Evolutionary conservation across 2,113 vertebrate species (phyloP).

Genomic region (Ciconia boyciana): DNA sequence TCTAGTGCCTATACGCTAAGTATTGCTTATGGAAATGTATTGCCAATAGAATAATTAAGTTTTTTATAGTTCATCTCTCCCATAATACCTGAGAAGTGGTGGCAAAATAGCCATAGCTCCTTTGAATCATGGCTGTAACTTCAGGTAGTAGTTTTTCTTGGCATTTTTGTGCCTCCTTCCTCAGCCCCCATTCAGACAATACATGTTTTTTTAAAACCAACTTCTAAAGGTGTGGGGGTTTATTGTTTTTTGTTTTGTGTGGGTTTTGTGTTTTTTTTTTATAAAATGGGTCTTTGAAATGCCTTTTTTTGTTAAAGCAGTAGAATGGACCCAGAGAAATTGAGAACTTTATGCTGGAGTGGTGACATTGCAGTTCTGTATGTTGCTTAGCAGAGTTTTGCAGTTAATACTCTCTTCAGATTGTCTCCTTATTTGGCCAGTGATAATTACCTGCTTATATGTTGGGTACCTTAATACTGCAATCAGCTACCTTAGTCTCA

Average conservation of each 20-base stretch:
- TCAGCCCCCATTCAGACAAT: not conserved
- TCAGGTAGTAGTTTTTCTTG: not conserved
- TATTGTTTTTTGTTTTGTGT: no score
- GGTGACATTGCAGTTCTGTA: not conserved
- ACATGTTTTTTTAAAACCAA: not conserved
- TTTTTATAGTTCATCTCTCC: not conserved
- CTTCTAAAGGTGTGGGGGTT: not conserved
- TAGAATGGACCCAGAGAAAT: not conserved
- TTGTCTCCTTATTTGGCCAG: not conserved
- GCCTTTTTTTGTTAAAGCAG: not conserved
- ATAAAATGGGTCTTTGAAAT: not conserved
- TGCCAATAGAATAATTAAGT: not conserved
- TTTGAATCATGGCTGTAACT: not conserved
- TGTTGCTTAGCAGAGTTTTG: not conserved
- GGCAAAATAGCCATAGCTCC: not conserved
- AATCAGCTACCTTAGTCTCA: not conserved
- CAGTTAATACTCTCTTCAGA: not conserved
- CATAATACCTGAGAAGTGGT: accelerated
- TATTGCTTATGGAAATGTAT: not conserved
- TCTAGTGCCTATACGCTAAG: not conserved
- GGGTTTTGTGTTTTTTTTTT: not conserved
- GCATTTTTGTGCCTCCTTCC: not conserved
- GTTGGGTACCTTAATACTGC: not conserved
- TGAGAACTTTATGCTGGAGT: not conserved
- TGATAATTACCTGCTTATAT: not conserved